Percentiles rank a stretch among this genome's conserved stretches.
Evolutionary conservation across 2,888 invertebrate genomes (phyloP).

Genomic region (Melieria omissa): DNA sequence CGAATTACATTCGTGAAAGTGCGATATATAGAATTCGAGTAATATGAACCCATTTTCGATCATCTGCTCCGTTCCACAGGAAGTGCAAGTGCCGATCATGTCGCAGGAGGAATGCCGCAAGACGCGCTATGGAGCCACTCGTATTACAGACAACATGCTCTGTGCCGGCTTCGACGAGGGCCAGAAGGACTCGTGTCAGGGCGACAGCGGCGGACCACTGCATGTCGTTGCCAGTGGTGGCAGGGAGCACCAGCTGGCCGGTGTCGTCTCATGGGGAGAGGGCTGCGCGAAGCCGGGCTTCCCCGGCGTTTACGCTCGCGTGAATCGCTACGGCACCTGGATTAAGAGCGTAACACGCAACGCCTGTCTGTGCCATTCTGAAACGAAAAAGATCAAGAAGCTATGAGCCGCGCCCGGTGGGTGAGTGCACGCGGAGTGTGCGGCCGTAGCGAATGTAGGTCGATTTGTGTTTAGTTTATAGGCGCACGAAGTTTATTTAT

Average conservation of each 20-base stretch:
- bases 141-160: conserved; percentile 65
- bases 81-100: conserved; percentile 80
- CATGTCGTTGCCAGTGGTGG: conserved; percentile 58
- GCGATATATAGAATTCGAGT: no score
- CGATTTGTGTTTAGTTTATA: conserved; percentile 7
- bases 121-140: conserved; percentile 61
- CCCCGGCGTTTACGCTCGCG: conserved; percentile 85
- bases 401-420: conserved; percentile 4
- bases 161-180: conserved; percentile 64
- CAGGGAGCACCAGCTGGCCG: conserved; percentile 67
- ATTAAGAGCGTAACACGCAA: conserved; percentile 75
- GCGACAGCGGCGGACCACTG: conserved; percentile 65
- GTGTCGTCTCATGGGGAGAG: conserved; percentile 75
- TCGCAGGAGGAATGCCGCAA: conserved; percentile 70
- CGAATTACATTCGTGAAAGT: no score
- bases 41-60: neutral
- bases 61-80: conserved; percentile 64
- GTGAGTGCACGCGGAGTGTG: neutral
- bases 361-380: conserved; percentile 74
- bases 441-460: neutral
- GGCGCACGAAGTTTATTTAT: conserved; percentile 33
- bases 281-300: conserved; percentile 71
- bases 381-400: conserved; percentile 63
- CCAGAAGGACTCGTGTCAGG: conserved; percentile 65
- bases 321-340: conserved; percentile 80